Evolutionary conservation across 2,113 vertebrate species (phyloP), one percentile per base, ranked within the genome.

Genomic region (Addax nasomaculatus): DNA sequence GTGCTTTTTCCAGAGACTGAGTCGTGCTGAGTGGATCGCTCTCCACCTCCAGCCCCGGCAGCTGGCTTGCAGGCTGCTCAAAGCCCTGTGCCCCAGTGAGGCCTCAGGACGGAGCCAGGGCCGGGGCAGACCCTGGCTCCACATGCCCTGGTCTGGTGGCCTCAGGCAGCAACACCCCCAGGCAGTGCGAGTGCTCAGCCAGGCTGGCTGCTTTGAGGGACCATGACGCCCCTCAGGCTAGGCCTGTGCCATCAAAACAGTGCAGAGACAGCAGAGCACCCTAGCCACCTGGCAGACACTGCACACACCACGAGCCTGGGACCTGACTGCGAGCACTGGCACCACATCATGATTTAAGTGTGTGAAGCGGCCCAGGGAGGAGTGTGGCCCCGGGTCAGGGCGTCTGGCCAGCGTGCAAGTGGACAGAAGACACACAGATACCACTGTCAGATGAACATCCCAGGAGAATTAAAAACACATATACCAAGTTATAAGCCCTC

Each of bases 391-490:
- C 27, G 85, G 33, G 51, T 7, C 23, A 29, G 58, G 58, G 8
- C 3, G 4, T 47, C 5, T 8, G 13, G 55, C 76, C 33, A 19
- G 8, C 1, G 47, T 7, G 19, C 29, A 62, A 19, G 8, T 6
- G 25, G 33, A 3, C 6, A 6, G 33, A 25, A 58, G 4, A 29
- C 17, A 29, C 1, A 25, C 1, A n/a, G 51, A 7, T 4, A 8
- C 6, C 6, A 10, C 27, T 6, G 53, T 13, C 39, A 49, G 17
- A 14, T 13, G 33, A 13, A 12, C 33, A 1, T 2, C 17, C 5
- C 33, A 30, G 86, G 30, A 60, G 3, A n/a, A 29, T 2, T 8
- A 25, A 47, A 53, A 16, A 39, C 5, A 36, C 0, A 43, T 1
- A 43, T 1, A 17, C 36, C 7, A 43, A 73, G 2, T 30, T 1